Evolutionary conservation across 2,888 invertebrate species (phyloP).

Genomic region (Norana najaformis): DNA sequence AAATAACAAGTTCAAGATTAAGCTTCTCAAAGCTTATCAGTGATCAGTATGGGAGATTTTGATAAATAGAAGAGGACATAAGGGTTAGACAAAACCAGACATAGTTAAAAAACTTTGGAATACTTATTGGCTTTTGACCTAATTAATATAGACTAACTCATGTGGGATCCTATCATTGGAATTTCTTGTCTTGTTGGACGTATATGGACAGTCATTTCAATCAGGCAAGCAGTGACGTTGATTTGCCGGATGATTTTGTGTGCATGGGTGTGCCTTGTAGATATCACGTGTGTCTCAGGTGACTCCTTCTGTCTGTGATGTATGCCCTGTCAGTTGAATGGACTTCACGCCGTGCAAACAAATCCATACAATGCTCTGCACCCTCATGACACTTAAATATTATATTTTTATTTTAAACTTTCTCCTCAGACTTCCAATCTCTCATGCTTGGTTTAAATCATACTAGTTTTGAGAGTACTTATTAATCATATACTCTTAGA

Average conservation of each 20-base stretch:
- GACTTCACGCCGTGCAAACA: background rate
- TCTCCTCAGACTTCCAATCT: background rate
- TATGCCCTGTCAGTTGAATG: background rate
- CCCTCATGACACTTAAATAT: background rate
- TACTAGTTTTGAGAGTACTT: background rate
- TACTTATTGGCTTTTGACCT: background rate
- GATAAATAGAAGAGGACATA: background rate
- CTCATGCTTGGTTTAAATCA: background rate
- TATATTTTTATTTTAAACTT: background rate
- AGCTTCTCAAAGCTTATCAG: background rate
- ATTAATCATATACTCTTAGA: background rate
- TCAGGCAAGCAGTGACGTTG: background rate
- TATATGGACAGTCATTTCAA: background rate
- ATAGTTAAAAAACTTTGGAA: no score
- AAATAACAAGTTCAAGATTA: background rate
- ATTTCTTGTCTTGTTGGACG: background rate
- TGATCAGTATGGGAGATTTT: background rate
- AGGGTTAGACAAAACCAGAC: no score
- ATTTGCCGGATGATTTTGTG: background rate
- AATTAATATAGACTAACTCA: background rate
- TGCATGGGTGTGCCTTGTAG: conserved; percentile 13
- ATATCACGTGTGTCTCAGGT: background rate
- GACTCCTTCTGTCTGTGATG: background rate
- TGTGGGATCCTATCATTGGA: background rate
- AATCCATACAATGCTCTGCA: background rate